Conservation (phyloP, 2,113 vertebrate genomes). For the Zosterops pallidus region DNA sequence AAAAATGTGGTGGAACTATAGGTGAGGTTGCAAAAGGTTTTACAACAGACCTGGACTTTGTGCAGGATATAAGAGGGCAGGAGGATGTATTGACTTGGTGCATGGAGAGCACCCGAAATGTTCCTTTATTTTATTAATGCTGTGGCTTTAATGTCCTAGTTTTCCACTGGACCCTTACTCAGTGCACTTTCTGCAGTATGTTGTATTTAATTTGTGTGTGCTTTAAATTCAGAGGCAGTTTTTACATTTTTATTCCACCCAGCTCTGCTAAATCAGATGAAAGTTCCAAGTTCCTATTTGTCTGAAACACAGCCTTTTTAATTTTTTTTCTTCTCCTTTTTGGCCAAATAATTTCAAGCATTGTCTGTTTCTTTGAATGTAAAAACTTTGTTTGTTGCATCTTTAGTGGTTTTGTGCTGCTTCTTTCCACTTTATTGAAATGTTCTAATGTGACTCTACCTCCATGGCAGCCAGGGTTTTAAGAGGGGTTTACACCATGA, state of each 20-base stretch:
- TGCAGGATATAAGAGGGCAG: neutral
- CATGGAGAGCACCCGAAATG: neutral
- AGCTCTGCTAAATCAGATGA: neutral
- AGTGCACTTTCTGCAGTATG: neutral
- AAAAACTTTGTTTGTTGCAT: neutral
- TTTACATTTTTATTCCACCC: neutral
- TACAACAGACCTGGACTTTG: neutral
- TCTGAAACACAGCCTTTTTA: neutral
- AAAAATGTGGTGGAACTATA: neutral
- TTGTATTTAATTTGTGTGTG: neutral
- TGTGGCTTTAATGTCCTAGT: neutral
- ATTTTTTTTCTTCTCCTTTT: neutral
- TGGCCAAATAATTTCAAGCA: neutral
- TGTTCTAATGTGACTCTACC: neutral
- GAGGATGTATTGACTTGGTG: neutral
- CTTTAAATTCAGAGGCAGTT: neutral
- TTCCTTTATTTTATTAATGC: neutral
- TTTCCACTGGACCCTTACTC: neutral
- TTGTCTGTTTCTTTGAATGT: neutral
- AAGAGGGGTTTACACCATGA: neutral
- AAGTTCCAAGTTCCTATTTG: neutral
- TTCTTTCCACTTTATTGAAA: neutral
- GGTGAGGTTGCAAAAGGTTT: neutral
- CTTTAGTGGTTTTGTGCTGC: neutral
- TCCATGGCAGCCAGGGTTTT: neutral